Conservation (phyloP, 2,888 invertebrate genomes). For the Andricus quercusramuli region DNA sequence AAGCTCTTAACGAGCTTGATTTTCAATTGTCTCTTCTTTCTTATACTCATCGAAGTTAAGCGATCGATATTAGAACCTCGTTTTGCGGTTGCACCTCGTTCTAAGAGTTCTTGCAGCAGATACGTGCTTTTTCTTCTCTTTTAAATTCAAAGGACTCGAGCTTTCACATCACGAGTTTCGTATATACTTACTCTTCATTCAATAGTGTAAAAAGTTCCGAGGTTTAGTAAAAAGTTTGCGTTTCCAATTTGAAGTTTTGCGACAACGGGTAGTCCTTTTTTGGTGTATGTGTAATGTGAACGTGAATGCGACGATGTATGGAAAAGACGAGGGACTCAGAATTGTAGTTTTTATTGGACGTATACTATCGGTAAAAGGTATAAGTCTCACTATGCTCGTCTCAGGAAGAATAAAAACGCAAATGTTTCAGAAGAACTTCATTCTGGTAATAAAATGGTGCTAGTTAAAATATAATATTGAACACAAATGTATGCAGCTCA, state of each 20-base stretch:
- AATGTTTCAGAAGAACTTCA: conserved; percentile 1
- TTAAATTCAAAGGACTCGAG: conserved; percentile 4
- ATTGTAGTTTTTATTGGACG: conserved; percentile 20
- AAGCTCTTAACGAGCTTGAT: neutral
- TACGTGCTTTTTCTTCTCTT: neutral
- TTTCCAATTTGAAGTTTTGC: conserved; percentile 30
- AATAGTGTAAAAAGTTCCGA: conserved; percentile 2
- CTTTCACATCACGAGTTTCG: conserved; percentile 14
- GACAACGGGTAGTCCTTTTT: conserved; percentile 14
- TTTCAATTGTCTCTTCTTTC: neutral
- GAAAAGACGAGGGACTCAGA: neutral
- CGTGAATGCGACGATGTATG: neutral
- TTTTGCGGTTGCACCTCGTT: conserved; percentile 10
- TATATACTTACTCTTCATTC: conserved; percentile 18
- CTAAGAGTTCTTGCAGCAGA: conserved; percentile 1
- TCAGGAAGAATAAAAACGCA: neutral
- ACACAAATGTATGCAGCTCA: too few relatives aligned
- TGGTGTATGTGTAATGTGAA: conserved; percentile 1
- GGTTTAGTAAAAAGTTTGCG: conserved; percentile 27
- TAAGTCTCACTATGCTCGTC: neutral
- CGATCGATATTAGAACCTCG: neutral
- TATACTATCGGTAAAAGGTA: neutral
- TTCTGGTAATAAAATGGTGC: neutral
- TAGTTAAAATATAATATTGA: too few relatives aligned
- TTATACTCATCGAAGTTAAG: neutral